Evolutionary conservation across 1,140 invertebrate genomes (phyloP).

Genomic region (Zaprionus ghesquierei): DNA sequence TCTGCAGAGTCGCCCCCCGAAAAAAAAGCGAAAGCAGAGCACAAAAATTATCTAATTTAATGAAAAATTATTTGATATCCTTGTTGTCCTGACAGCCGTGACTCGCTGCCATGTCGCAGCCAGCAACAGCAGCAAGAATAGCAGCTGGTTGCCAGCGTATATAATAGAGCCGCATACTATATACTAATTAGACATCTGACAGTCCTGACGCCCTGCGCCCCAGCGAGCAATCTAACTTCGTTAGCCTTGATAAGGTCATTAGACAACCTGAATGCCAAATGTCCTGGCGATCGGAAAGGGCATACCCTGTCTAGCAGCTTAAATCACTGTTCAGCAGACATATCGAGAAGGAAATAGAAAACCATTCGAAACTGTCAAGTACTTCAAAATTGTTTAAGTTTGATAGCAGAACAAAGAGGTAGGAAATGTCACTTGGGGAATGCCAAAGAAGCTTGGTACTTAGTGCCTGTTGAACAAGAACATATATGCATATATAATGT

Average conservation of each 20-base stretch:
- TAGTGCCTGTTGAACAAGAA: too few relatives aligned
- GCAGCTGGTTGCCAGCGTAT: not conserved
- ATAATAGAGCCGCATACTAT: conserved; percentile 1
- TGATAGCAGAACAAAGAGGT: not conserved
- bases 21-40: not conserved
- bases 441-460: too few relatives aligned
- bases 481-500: too few relatives aligned
- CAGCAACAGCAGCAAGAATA: not conserved
- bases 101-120: conserved; percentile 4
- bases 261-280: not conserved
- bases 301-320: not conserved
- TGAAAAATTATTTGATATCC: conserved; percentile 41
- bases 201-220: not conserved
- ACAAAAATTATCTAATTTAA: conserved; percentile 32
- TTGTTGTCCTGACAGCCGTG: conserved; percentile 29
- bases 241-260: conserved; percentile 19
- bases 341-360: not conserved
- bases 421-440: too few relatives aligned
- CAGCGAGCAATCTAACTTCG: conserved; percentile 26
- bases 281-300: not conserved
- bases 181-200: conserved; percentile 37
- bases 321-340: not conserved
- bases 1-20: not conserved
- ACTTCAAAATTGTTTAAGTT: not conserved
- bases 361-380: not conserved